phyloP scores from a whole-genome alignment of 2,888 invertebrate species.

The Onchidella celtica region DNA sequence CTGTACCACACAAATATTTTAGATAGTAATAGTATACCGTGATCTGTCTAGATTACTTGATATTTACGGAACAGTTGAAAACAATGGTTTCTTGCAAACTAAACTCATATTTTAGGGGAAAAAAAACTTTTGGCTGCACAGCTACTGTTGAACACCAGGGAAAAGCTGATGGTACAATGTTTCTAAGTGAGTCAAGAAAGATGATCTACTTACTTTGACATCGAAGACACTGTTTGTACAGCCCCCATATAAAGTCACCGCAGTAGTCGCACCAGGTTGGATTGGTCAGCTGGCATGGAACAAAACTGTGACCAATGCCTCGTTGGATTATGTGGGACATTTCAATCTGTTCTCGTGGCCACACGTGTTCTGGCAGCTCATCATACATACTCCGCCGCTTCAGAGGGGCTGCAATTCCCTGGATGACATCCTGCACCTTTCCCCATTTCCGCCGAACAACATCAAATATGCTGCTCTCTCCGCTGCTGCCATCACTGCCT shows the following conservation, averaged over 20 bases:
- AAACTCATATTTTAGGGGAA: too few species aligned
- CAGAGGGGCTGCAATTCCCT: constrained; percentile 50
- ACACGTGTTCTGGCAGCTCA: constrained; percentile 42
- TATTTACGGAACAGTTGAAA: too few species aligned
- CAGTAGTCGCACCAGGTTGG: constrained; percentile 83
- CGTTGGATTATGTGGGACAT: constrained; percentile 69
- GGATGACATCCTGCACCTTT: constrained; percentile 57
- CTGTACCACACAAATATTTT: too few species aligned
- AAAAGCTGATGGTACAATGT: neutral
- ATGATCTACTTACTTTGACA: constrained; percentile 80
- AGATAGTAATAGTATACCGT: too few species aligned
- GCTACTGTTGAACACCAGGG: too few species aligned
- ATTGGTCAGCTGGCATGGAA: constrained; percentile 67
- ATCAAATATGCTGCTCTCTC: constrained; percentile 54
- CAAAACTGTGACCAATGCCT: constrained; percentile 68
- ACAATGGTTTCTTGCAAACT: too few species aligned
- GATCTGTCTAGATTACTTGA: too few species aligned
- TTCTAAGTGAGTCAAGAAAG: too few species aligned
- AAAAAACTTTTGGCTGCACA: too few species aligned
- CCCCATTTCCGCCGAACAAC: constrained; percentile 60
- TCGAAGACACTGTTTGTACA: constrained; percentile 80
- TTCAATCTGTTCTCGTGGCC: constrained; percentile 66
- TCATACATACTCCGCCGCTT: constrained; percentile 44
- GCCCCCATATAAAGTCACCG: constrained; percentile 82
- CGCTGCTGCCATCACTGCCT: constrained; percentile 4